phyloP scores from a whole-genome alignment of 2,888 invertebrate genomes.

The Gortyna flavago region DNA sequence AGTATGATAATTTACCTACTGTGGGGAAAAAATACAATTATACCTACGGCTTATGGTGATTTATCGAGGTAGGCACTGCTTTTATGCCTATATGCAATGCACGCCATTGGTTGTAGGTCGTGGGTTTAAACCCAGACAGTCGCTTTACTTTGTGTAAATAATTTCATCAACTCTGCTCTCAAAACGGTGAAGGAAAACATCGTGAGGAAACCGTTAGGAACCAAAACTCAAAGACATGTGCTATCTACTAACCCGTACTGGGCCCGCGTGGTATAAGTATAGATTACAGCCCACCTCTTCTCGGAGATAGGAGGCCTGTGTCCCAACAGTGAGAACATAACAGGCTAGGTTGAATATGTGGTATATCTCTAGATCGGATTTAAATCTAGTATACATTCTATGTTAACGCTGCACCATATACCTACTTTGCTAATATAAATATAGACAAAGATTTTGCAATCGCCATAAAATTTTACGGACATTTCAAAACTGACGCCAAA shows the following conservation, averaged over 20 bases:
- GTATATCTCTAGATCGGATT: not conserved
- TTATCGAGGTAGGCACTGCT: too few relatives aligned
- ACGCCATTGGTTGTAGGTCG: too few relatives aligned
- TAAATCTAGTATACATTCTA: not conserved
- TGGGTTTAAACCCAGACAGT: not conserved
- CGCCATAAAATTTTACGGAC: not conserved
- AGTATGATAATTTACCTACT: too few relatives aligned
- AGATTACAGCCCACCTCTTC: not conserved
- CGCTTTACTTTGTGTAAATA: not conserved
- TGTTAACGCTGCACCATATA: not conserved
- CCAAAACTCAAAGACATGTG: not conserved
- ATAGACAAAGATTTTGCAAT: constrained; percentile 10
- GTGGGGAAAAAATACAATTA: too few relatives aligned
- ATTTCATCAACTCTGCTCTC: not conserved
- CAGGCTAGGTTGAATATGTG: not conserved
- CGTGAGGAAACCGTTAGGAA: not conserved
- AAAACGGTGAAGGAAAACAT: not conserved
- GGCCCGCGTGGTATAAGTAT: not conserved
- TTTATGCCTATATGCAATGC: too few relatives aligned
- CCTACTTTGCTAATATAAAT: not conserved
- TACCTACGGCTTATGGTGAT: too few relatives aligned
- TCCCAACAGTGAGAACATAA: not conserved
- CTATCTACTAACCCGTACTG: not conserved
- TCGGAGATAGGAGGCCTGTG: not conserved
- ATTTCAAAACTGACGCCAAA: constrained; percentile 35